phyloP scores from a whole-genome alignment of 1,140 invertebrate genomes.

The Drosophila tsacasi region DNA sequence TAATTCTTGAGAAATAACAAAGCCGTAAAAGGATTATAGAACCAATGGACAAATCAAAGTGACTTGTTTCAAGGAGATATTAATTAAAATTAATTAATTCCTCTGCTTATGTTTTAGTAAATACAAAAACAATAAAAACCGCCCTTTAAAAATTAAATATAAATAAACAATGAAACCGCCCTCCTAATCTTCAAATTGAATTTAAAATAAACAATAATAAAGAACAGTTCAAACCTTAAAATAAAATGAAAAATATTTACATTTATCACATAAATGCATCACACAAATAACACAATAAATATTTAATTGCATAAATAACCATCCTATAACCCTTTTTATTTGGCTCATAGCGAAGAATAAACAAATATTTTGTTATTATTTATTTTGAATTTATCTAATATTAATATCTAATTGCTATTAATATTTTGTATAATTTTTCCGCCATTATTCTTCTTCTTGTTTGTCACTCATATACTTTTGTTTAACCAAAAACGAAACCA shows the following conservation, averaged over 20 bases:
- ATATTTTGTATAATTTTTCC: constrained; percentile 10
- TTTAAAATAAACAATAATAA: neutral
- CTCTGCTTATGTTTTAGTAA: too few relatives aligned
- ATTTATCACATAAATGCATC: too few relatives aligned
- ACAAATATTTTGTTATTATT: neutral
- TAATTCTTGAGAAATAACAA: neutral
- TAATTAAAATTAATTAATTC: neutral
- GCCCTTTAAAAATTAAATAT: too few relatives aligned
- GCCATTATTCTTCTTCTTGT: constrained; percentile 20
- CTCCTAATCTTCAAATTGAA: too few relatives aligned
- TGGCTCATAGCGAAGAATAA: neutral
- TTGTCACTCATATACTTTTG: constrained; percentile 11
- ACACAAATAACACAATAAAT: neutral
- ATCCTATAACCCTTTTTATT: constrained; percentile 1
- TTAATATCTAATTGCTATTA: too few relatives aligned
- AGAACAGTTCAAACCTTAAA: neutral
- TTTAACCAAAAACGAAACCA: constrained; percentile 27
- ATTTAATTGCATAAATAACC: neutral
- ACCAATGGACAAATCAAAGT: neutral
- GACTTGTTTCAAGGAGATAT: neutral
- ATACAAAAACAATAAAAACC: too few relatives aligned
- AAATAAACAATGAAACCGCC: too few relatives aligned
- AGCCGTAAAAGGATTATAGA: neutral
- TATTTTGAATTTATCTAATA: neutral
- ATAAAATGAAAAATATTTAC: neutral